Evolutionary conservation across 2,797 vertebrate genomes (phyloP), one percentile per base, ranked within the genome.

Genomic region (Botia kubotai): DNA sequence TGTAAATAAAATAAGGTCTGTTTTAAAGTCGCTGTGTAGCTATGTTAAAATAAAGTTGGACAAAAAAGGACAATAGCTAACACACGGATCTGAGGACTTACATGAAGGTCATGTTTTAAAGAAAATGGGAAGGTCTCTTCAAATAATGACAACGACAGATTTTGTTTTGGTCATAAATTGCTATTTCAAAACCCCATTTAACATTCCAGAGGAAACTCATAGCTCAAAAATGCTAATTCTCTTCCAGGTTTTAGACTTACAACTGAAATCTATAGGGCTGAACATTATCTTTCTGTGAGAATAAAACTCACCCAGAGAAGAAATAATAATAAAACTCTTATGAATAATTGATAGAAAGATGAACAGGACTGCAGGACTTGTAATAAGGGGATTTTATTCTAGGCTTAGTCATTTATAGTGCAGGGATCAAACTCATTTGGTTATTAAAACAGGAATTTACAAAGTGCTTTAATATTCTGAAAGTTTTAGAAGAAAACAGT

Each of bases 311-410:
- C 50, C 7, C 50, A 67, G 52, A 74, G 12, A 58, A 74, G 71
- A 73, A 57, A 74, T 68, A 58, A 73, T 80, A 74, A 80, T 74
- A 68, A 36, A 80, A 48, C 17, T 16, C 12, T 21, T 48, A 33
- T 66, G 70, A 50, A 80, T 80, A 74, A 74, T 66, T 65, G 2
- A 72, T 52, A 60, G 0, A 72, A 72, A 6, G 48, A 72, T 43
- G 58, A 79, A 79, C 55, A 70, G 29, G 58, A 65, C 66, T 53
- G 43, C n/a, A 62, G 57, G 67, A 53, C 68, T 63, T 39, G 57
- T 43, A 78, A 62, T 52, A 21, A 60, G 67, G 33, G 53, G 8
- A 55, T 76, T 67, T 75, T 33, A 46, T 43, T 57, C 14, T 26
- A 77, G 23, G 19, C 67, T 36, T 14, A 16, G 12, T 50, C n/a